Base-by-base conservation (phyloP, 2,888 invertebrate genomes). In the Scaptodrosophila latifasciaeformis region DNA sequence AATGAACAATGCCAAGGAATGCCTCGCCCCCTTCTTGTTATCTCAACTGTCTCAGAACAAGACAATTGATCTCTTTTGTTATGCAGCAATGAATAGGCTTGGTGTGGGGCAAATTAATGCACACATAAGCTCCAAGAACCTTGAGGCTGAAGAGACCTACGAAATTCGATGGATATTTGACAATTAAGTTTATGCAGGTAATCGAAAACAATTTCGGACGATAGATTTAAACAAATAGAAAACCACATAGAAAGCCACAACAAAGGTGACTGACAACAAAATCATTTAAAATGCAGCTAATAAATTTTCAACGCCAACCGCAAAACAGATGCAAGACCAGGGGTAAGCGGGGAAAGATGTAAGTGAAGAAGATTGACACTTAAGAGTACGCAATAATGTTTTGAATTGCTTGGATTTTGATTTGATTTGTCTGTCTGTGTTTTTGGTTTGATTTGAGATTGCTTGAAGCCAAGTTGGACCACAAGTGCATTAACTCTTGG, bases 201-300 rank as follows among this genome's bases (percentile, higher is more conserved):
- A 24, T 47, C 13, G 40, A 21, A 40, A 21, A 21, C 37, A 17
- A 2, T 7, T 5, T 24, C 24, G 24, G 7, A 5, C 3, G 31
- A 3, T 31, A 4, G 17, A n/a, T 13, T 40, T 10, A 21, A 40
- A 40, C 21, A 40, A 59, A 54, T 53, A 58, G 65, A 35, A 53
- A 55, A 54, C 57, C 68, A 12, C 61, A 68, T 15, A 2, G 15
- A 29, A 27, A 47, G 2, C 30, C 12, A 3, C 34, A 12, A 2
- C 21, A n/a, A 44, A 15, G 15, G 18, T 30, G 0, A n/a, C n/a
- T n/a, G 43, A 49, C 50, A 54, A 49, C 56, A 61, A 67, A 68
- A 70, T 68, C 59, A 59, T 62, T 65, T 61, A 62, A 72, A 74
- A 63, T 77, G 77, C 70, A 74, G 75, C 80, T 77, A 80, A 75